Conservation (phyloP, 2,113 vertebrate genomes). For the Mugil cephalus region DNA sequence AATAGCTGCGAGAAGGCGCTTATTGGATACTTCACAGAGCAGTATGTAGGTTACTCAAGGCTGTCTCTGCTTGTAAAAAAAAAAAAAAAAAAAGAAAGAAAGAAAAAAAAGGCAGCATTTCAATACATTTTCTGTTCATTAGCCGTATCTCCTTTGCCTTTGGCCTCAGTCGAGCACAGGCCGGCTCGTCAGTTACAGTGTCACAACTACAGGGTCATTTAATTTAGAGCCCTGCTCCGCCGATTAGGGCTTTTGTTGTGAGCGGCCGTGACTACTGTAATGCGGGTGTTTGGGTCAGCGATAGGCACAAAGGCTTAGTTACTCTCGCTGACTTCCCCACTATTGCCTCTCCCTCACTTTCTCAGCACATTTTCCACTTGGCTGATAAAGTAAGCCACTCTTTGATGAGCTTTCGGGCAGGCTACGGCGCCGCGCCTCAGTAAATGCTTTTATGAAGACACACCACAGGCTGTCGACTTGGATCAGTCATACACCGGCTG, state of each 20-base stretch:
- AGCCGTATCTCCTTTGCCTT: slow-evolving; percentile 62
- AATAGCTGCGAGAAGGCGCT: slow-evolving; percentile 37
- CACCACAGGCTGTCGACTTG: slow-evolving; percentile 72
- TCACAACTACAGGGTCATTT: slow-evolving; percentile 65
- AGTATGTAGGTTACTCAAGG: slow-evolving; percentile 47
- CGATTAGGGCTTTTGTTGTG: slow-evolving; percentile 77
- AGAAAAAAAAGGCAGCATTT: slow-evolving; percentile 26
- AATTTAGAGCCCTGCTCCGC: slow-evolving; percentile 61
- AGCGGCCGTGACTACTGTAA: slow-evolving; percentile 64
- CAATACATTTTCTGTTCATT: slow-evolving; percentile 66
- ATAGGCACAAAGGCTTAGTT: slow-evolving; percentile 72
- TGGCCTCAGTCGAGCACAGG: slow-evolving; percentile 37
- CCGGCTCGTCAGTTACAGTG: slow-evolving; percentile 66
- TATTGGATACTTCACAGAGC: slow-evolving; percentile 37
- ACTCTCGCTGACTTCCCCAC: slow-evolving; percentile 76
- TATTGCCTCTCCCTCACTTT: slow-evolving; percentile 66
- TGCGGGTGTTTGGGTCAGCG: slow-evolving; percentile 76
- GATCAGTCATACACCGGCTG: slow-evolving; percentile 68
- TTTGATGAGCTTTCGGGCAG: slow-evolving; percentile 80
- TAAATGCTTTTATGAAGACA: slow-evolving; percentile 78
- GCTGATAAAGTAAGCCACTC: slow-evolving; percentile 82
- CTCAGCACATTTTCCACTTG: slow-evolving; percentile 84
- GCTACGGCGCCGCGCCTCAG: slow-evolving; percentile 61
- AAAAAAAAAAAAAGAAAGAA: slow-evolving; percentile 1
- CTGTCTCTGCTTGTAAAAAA: slow-evolving; percentile 50